Conservation (phyloP, 2,888 invertebrate genomes). For the Leucoptera coffeella region DNA sequence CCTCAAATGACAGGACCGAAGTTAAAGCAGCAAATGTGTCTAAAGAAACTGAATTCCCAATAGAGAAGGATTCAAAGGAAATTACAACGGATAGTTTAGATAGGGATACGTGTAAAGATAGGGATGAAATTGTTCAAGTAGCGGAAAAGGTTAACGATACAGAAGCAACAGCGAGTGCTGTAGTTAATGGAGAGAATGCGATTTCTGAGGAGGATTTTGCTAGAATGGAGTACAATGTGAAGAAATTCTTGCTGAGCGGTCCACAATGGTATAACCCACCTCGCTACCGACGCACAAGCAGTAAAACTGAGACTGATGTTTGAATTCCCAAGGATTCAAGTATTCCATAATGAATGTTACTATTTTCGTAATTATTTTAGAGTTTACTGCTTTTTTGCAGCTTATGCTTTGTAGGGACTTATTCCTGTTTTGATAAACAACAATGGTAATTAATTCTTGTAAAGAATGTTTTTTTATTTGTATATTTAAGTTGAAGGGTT, state of each 20-base stretch:
- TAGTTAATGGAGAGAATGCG: slow-evolving; percentile 25
- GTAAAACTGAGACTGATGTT: slow-evolving; percentile 53
- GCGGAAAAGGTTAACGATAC: slow-evolving; percentile 12
- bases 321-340: too few species aligned
- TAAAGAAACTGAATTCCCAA: slow-evolving; percentile 40
- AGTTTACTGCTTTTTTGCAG: too few species aligned
- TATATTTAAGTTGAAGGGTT: too few species aligned
- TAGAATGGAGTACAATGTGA: slow-evolving; percentile 73
- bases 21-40: slow-evolving; percentile 11
- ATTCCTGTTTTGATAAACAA: too few species aligned
- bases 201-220: slow-evolving; percentile 56
- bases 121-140: slow-evolving; percentile 12
- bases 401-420: too few species aligned
- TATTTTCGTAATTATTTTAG: too few species aligned
- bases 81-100: too few species aligned
- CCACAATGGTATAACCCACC: slow-evolving; percentile 30
- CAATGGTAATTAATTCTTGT: too few species aligned
- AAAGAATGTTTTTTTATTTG: too few species aligned
- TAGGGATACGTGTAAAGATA: too few species aligned
- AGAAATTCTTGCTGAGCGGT: slow-evolving; percentile 62
- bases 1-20: slow-evolving; percentile 13
- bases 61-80: slow-evolving; percentile 27
- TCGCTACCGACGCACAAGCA: slow-evolving; percentile 41
- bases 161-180: slow-evolving; percentile 18
- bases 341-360: too few species aligned